Conservation (phyloP, 2,113 vertebrate genomes). For the Geococcyx californianus region DNA sequence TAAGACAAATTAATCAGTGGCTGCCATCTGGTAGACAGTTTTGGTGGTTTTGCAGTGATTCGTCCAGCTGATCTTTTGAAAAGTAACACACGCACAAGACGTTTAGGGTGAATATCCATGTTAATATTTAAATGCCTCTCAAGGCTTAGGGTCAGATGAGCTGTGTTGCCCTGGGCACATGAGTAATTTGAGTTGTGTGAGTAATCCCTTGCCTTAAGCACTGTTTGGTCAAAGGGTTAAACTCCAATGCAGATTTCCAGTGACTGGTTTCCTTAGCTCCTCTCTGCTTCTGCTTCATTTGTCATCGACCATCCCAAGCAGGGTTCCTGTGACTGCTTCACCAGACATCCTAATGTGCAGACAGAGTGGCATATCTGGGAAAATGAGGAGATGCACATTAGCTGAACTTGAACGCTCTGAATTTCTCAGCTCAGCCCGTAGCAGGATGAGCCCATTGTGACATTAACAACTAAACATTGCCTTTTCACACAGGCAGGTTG, state of each 20-base stretch:
- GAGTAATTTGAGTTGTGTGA: not conserved
- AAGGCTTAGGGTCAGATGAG: not conserved
- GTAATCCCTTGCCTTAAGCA: not conserved
- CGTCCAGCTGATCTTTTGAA: slow-evolving; percentile 49
- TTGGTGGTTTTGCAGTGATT: slow-evolving; percentile 69
- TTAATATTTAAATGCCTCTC: slow-evolving; percentile 3
- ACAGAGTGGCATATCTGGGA: not conserved
- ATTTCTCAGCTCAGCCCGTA: not conserved
- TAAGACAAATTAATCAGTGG: slow-evolving; percentile 80
- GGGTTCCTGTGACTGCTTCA: not conserved
- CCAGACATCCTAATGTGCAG: not conserved
- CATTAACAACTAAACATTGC: not conserved
- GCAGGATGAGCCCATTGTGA: not conserved
- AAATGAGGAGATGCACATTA: not conserved
- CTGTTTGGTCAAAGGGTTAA: not conserved
- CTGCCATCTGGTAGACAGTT: slow-evolving; percentile 82
- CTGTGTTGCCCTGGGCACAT: not conserved
- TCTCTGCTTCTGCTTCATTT: not conserved
- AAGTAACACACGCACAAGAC: not conserved
- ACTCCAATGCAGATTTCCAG: not conserved
- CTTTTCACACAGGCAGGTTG: not conserved
- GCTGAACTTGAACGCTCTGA: not conserved
- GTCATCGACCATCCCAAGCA: not conserved
- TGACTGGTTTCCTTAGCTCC: not conserved
- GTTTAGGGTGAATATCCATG: not conserved